phyloP scores from a whole-genome alignment of 2,113 vertebrate species.

The Oreocharis arfaki region DNA sequence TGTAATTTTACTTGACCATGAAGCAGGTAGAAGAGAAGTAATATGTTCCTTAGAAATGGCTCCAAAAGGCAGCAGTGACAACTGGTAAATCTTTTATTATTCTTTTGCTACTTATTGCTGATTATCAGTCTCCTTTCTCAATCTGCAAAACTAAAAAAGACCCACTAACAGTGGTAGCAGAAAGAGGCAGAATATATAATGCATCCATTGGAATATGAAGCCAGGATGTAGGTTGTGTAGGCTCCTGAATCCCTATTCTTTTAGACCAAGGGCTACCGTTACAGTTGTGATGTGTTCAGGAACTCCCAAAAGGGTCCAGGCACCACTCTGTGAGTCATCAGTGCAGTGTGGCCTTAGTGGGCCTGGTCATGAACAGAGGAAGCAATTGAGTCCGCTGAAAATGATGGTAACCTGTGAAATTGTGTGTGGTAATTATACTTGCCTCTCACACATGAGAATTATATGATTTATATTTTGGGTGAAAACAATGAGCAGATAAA shows the following conservation, averaged over 20 bases:
- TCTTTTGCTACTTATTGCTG: background rate
- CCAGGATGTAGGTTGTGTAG: background rate
- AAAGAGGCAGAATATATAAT: background rate
- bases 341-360: background rate
- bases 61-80: background rate
- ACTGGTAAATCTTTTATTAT: background rate
- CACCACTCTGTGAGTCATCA: background rate
- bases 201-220: background rate
- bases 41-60: background rate
- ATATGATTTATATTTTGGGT: background rate
- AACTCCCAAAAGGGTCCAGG: background rate
- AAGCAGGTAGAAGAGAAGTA: background rate
- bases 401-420: background rate
- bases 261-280: background rate
- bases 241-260: background rate
- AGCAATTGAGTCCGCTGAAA: background rate
- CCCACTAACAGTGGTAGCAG: background rate
- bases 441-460: background rate
- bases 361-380: background rate
- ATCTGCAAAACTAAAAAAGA: background rate
- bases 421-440: background rate
- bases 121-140: background rate
- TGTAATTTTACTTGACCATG: background rate
- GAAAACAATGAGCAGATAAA: background rate
- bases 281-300: background rate